phyloP scores from a whole-genome alignment of 2,888 invertebrate species.

The Chaetogeoica ovagalla region DNA sequence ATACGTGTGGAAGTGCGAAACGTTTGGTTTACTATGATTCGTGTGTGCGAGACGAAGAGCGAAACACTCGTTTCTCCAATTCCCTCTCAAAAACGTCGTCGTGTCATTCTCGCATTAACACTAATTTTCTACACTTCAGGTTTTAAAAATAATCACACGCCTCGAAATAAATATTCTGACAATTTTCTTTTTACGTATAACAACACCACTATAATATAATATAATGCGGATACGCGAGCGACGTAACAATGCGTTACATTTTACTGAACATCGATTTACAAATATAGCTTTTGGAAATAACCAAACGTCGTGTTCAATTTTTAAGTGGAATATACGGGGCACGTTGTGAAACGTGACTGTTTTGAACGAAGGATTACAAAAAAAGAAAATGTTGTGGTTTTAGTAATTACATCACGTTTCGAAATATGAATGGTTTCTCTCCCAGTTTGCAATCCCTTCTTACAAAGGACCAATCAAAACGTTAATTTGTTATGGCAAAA shows the following conservation, averaged over 20 bases:
- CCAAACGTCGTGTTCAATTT: conserved; percentile 23
- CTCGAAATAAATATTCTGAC: not conserved
- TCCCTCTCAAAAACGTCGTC: too few relatives aligned
- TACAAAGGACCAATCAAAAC: conserved; percentile 24
- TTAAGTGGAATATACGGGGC: not conserved
- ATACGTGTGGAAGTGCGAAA: too few relatives aligned
- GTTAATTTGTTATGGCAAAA: conserved; percentile 13
- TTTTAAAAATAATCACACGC: too few relatives aligned
- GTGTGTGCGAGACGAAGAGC: too few relatives aligned
- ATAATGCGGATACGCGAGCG: not conserved
- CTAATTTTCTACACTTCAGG: too few relatives aligned
- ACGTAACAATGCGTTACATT: not conserved
- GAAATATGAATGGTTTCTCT: conserved; percentile 18
- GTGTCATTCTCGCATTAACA: too few relatives aligned
- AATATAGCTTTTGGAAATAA: not conserved
- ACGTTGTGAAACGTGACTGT: conserved; percentile 22
- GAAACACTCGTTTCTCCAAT: too few relatives aligned
- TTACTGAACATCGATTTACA: not conserved
- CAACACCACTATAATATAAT: too few relatives aligned
- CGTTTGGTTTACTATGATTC: too few relatives aligned
- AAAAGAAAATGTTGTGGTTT: not conserved
- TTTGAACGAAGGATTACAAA: not conserved
- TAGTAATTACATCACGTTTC: conserved; percentile 35
- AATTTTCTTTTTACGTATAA: not conserved
- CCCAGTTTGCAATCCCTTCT: conserved; percentile 11